A percentile compares a stretch with the other conserved stretches of the same genome.
phyloP scores from a whole-genome alignment of 2,113 vertebrate species.

The Eptesicus fuscus region DNA sequence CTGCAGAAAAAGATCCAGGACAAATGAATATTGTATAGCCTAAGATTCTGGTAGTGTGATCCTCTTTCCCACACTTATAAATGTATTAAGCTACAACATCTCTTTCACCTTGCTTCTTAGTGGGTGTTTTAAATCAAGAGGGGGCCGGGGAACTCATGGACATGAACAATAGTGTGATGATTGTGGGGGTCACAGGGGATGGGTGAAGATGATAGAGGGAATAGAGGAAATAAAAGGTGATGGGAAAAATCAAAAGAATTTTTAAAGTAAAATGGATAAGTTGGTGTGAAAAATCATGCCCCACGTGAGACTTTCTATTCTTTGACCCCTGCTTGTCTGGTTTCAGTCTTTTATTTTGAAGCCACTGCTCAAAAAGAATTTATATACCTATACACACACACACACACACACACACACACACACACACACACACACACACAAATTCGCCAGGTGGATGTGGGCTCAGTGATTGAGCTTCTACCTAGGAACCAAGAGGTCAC shows the following conservation, averaged over 20 bases:
- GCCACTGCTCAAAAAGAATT: not conserved
- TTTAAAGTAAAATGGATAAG: no score
- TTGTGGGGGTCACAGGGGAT: no score
- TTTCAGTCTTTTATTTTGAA: conserved; percentile 21
- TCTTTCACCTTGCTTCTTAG: not conserved
- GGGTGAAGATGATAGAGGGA: no score
- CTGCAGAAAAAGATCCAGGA: not conserved
- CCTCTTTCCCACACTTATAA: not conserved
- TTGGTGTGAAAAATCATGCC: not conserved
- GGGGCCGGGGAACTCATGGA: no score
- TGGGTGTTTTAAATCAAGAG: not conserved
- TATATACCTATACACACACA: no score
- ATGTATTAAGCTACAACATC: not conserved
- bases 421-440: not conserved
- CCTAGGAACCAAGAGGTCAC: no score
- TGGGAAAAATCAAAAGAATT: no score
- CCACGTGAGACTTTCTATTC: not conserved
- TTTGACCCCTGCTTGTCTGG: not conserved
- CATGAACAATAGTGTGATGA: no score
- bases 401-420: not conserved
- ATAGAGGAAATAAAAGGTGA: no score
- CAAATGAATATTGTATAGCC: not conserved
- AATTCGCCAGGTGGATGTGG: no score
- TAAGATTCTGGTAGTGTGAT: not conserved
- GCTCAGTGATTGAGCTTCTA: no score